Base-by-base conservation (phyloP, 2,113 vertebrate genomes). In the Sturnira hondurensis region DNA sequence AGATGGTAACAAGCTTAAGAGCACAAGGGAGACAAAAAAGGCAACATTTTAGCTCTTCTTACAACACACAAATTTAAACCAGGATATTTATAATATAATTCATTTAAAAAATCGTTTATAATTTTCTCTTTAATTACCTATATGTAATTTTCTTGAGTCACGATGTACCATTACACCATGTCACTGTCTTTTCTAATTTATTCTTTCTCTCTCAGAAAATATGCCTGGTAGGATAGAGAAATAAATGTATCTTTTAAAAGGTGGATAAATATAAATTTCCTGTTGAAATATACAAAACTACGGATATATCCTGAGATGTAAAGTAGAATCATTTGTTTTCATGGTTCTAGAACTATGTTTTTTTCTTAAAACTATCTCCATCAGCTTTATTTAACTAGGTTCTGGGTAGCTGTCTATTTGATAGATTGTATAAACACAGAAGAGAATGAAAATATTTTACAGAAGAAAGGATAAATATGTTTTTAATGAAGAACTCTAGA, bases 1-100 rank as follows among this genome's bases (percentile, higher is more conserved):
- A 92, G 83, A 93, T 91, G 93, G 94, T 97, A 93, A 88, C 36
- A 82, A 13, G 96, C 80, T 91, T 73, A 92, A 94, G 26, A 77
- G 31, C 15, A 65, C 31, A 74, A 84, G 14, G 43, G 10, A 1
- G 16, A 4, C 43, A n/a, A 17, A 74, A 78, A 52, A 63, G 41
- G 24, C 36, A 70, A 56, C 12, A 41, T 50, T 67, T 94, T 54
- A 96, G 70, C 84, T 96, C 82, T 41, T 20, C 65, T 92, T 63
- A 33, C 70, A 94, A 7, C 36, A 54, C 11, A 50, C 61, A 74
- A 61, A 95, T 84, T 50, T 96, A 94, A 92, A 65, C 38, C 68
- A 38, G 58, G 54, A 70, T 95, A n/a, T 80, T 91, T 92, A 93
- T 19, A 94, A 33, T 16, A 15, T 61, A 63, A 74, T 96, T 92